Base-by-base conservation (phyloP, 2,113 vertebrate genomes). In the Siniperca chuatsi region DNA sequence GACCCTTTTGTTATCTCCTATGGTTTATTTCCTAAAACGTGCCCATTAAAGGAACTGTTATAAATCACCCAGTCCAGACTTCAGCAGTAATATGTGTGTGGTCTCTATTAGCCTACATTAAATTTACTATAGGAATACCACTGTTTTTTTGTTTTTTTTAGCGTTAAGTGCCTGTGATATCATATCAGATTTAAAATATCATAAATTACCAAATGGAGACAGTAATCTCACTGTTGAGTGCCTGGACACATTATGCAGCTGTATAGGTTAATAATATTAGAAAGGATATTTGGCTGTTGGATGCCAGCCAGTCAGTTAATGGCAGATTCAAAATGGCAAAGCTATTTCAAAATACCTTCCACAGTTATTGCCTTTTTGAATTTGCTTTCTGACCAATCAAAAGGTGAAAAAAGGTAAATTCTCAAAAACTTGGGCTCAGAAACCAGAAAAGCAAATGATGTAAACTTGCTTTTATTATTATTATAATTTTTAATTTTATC, bases 221-320 rank as follows among this genome's bases (percentile, higher is more conserved):
- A 61, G 77, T 62, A 33, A 62, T 55, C 33, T 73, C 13, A 46
- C 10, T 1, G 37, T 11, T 18, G 29, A 58, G 48, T 23, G 46
- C 42, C n/a, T 42, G 12, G 25, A 25, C 9, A 57, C 50, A 66
- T 71, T 16, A n/a, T 60, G 48, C 69, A 54, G 55, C 15, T 55
- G 44, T 55, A 20, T 21, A 15, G 35, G 21, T 42, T 57, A 9
- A 33, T 8, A 16, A 8, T 16, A 8, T 50, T 13, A n/a, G 25
- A 23, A 0, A 13, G 29, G 12, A 20, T 54, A 46, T 50, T 46
- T 48, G 20, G 29, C 46, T 75, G 37, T 13, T 50, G 75, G 75
- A 48, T 46, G 54, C 13, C 48, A 35, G 48, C 55, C 58, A 66
- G 50, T 33, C 44, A 75, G 35, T 29, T 37, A 79, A 75, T 64